Evolutionary conservation across 2,797 vertebrate genomes (phyloP).

Genomic region (Cottoperca gobio): DNA sequence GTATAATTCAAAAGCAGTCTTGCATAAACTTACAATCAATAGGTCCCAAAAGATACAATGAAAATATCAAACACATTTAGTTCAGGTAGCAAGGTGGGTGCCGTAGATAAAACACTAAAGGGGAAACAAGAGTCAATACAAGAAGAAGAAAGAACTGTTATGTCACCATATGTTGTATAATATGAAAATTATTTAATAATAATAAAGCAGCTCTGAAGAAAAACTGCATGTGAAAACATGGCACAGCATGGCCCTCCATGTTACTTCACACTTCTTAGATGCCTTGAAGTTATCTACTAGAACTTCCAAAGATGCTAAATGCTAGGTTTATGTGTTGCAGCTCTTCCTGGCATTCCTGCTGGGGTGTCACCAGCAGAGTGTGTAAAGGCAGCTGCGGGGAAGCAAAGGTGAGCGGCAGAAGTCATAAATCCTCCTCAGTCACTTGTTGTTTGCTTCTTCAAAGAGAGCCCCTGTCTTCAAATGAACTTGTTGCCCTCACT

Average conservation of each 20-base stretch:
- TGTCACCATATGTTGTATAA: neutral
- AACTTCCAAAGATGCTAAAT: neutral
- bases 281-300: neutral
- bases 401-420: constrained; percentile 31
- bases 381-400: constrained; percentile 48
- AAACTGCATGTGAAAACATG: neutral
- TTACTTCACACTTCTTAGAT: neutral
- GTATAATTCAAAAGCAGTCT: neutral
- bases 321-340: constrained; percentile 10
- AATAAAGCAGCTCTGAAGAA: neutral
- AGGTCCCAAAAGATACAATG: neutral
- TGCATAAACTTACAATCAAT: neutral
- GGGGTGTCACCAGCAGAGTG: constrained; percentile 48
- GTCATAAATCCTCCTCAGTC: constrained; percentile 56
- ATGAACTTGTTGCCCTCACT: constrained; percentile 59
- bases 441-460: constrained; percentile 63
- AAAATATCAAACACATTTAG: neutral
- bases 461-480: constrained; percentile 58
- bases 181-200: neutral
- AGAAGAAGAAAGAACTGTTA: neutral
- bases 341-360: constrained; percentile 36
- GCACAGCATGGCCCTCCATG: neutral
- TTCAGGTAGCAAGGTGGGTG: neutral
- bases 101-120: neutral
- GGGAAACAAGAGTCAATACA: neutral